Conservation (phyloP, 2,888 invertebrate species). For the Apamea epomidion region DNA sequence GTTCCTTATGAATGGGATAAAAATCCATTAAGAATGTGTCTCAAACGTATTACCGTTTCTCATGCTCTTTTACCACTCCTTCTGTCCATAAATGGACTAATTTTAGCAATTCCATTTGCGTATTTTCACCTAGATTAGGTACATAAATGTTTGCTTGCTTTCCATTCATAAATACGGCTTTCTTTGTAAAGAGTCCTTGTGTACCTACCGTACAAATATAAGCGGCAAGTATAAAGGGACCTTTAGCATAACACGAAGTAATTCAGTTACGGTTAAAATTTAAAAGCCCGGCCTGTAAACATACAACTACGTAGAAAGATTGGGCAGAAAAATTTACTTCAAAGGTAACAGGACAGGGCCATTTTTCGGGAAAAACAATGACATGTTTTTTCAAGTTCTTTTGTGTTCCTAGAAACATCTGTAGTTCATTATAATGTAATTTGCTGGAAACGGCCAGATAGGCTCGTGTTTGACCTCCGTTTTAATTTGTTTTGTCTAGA, state of each 20-base stretch:
- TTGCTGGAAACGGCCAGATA: slow-evolving; percentile 36
- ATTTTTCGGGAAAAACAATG: slow-evolving; percentile 18
- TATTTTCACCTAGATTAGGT: slow-evolving; percentile 23
- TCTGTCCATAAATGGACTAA: slow-evolving; percentile 25
- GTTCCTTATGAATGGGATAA: slow-evolving; percentile 35
- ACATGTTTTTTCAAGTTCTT: slow-evolving; percentile 15
- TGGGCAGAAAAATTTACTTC: slow-evolving; percentile 20
- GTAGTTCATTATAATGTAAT: slow-evolving; percentile 44
- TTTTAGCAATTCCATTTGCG: slow-evolving; percentile 30
- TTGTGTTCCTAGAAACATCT: slow-evolving; percentile 44
- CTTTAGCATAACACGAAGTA: slow-evolving; percentile 42
- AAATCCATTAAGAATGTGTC: slow-evolving; percentile 51
- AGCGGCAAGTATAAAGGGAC: slow-evolving; percentile 24
- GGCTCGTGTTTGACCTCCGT: slow-evolving; percentile 41
- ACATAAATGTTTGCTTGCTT: slow-evolving; percentile 15
- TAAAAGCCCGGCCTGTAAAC: slow-evolving; percentile 26
- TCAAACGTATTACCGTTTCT: slow-evolving; percentile 36
- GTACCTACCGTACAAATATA: slow-evolving; percentile 20
- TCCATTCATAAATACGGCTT: slow-evolving; percentile 26
- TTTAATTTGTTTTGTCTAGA: slow-evolving; percentile 61
- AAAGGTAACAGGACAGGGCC: slow-evolving; percentile 14
- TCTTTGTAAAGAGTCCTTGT: slow-evolving; percentile 10
- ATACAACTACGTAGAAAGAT: slow-evolving; percentile 20
- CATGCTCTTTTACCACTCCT: slow-evolving; percentile 40
- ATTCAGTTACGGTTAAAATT: slow-evolving; percentile 43